Base-by-base conservation (phyloP, 2,113 vertebrate genomes). In the Sclerurus mexicanus region DNA sequence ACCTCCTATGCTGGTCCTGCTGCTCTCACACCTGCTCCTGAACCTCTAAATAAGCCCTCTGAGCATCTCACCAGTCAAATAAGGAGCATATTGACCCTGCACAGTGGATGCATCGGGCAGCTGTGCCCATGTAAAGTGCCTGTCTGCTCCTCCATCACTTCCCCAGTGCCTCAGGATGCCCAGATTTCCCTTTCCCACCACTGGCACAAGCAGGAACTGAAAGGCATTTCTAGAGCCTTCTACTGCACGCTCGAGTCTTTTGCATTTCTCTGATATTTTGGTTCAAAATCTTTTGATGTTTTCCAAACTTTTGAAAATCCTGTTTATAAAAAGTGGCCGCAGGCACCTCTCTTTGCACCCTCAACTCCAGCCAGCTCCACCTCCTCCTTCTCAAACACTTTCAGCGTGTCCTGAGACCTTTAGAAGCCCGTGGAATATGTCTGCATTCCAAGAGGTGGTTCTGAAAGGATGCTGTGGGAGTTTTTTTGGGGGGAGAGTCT, bases 91-190 rank as follows among this genome's bases (percentile, higher is more conserved):
- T 47, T 33, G 7, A 16, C 49, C 24, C 66, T 7, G 35, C 3
- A 7, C 12, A 5, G 47, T 1, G 31, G 42, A 8, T 4, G 30
- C 4, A 18, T 4, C 6, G 62, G 79, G 44, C 27, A 24, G 0
- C 4, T 12, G 3, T 8, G 21, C 27, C 42, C 35, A 1, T 0
- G 20, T 2, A 0, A 59, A 20, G 20, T 1, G 4, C 35, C 55
- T 10, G 0, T 12, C 52, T 52, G 37, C 42, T 72, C 31, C 56
- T 62, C 62, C 42, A 2, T 9, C 82, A 17, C 9, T 24, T 46
- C 66, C 27, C 56, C 25, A 28, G 15, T 23, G 5, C 20, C 58
- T 21, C 33, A 7, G 33, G 30, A 37, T 27, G 37, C 30, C 23
- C 44, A 39, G 5, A 23, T 46, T 55, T 31, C 56, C n/a, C 19